A percentile compares a stretch with the other conserved stretches of the same genome.
phyloP scores from a whole-genome alignment of 2,113 vertebrate species.

The Gobiocypris rarus region DNA sequence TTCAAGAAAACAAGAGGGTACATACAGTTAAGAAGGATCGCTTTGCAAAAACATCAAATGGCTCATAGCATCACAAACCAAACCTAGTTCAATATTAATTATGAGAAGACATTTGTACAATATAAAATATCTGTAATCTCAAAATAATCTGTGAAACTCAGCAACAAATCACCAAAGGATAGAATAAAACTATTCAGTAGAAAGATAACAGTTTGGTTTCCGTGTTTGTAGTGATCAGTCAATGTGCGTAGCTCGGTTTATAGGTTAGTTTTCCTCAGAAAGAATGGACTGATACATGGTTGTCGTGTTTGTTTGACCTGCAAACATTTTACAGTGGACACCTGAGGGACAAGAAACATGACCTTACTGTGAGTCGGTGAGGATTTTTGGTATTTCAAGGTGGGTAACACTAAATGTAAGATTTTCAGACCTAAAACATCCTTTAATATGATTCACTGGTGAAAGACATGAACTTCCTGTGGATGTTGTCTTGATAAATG shows the following conservation, averaged over 20 bases:
- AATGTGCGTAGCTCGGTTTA: neutral
- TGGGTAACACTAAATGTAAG: neutral
- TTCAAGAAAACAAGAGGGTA: slow-evolving; percentile 3
- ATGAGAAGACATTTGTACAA: neutral
- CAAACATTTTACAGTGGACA: slow-evolving; percentile 25
- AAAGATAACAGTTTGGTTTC: slow-evolving; percentile 6
- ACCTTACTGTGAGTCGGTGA: neutral
- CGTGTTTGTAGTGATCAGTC: neutral
- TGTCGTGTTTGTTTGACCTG: slow-evolving; percentile 32
- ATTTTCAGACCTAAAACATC: neutral
- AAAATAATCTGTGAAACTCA: neutral
- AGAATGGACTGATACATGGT: no score
- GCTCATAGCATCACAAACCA: neutral
- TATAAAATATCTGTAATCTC: slow-evolving; percentile 1
- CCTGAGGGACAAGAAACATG: neutral
- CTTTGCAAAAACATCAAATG: slow-evolving; percentile 12
- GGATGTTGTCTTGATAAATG: neutral
- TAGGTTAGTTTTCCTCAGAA: neutral
- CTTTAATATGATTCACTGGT: neutral
- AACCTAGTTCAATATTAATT: neutral
- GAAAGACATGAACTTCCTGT: neutral
- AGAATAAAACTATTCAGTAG: neutral
- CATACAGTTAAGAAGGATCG: slow-evolving; percentile 3
- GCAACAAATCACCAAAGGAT: neutral
- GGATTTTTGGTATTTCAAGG: slow-evolving; percentile 20